Base-by-base conservation (phyloP, 2,888 invertebrate genomes). In the Macaria notata region DNA sequence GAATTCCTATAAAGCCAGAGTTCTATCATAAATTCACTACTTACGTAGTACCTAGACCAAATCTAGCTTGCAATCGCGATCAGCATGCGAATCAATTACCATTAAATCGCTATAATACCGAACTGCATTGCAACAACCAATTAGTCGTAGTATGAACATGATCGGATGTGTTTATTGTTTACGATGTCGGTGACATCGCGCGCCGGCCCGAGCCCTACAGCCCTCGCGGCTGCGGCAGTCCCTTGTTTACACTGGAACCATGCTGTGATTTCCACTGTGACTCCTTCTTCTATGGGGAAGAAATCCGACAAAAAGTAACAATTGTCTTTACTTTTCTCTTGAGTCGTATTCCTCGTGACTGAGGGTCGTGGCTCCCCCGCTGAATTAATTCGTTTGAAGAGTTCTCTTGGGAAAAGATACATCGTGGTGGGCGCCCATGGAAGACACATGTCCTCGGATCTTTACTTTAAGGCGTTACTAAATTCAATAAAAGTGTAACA, bases 261-360 rank as follows among this genome's bases (percentile, higher is more conserved):
- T 68, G 71, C 69, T 64, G 52, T 56, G 50, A 42, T 56, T 50
- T 38, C 31, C 56, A 49, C 54, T 46, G 53, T 52, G 46, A 54
- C 55, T 56, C 47, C 30, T 51, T 57, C 62, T 54, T 39, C 54
- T 69, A 88, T 88, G 88, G 84, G 83, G 71, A 88, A 82, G 66
- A 88, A 83, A 69, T 79, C 81, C n/a, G 76, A 76, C 55, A 88
- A 85, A 80, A 88, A 86, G 88, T 88, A 71, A 70, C 50, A 69
- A 63, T 31, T 8, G 3, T 19, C 19, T 41, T 41, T 36, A 36
- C 33, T 36, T 36, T 36, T 36, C 33, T 6, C 33, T 36, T 36
- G 4, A 6, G 33, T 36, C 33, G 7, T 7, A 6, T 2, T 36
- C 33, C 19, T 19, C 19, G 2, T 19, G 19, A 19, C 19, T 19